Evolutionary conservation across 2,797 vertebrate species (phyloP).

Genomic region (Syngnathus acus): DNA sequence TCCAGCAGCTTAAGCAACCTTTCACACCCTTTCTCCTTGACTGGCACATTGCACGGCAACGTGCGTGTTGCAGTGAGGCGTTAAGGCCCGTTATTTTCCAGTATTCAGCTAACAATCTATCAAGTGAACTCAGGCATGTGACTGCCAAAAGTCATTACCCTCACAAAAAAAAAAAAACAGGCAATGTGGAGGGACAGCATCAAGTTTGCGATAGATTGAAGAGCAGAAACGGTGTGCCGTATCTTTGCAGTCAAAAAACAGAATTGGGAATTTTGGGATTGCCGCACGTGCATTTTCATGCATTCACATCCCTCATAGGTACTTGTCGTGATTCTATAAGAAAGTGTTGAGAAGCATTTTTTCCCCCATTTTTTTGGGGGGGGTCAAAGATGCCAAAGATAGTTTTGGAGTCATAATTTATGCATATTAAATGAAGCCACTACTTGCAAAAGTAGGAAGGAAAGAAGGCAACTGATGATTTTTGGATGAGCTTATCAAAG

Average conservation of each 20-base stretch:
- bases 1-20: constrained; percentile 24
- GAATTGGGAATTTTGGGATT: no score
- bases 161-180: constrained; percentile 19
- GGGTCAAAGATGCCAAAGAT: no score
- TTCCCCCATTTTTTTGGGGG: no score
- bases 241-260: no score
- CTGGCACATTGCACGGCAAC: constrained; percentile 6
- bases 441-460: not conserved
- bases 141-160: constrained; percentile 37
- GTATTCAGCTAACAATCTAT: constrained; percentile 66
- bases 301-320: no score
- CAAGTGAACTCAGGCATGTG: constrained; percentile 59
- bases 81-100: constrained; percentile 53
- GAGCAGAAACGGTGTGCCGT: not conserved
- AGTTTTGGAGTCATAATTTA: no score
- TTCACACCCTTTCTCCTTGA: constrained; percentile 44
- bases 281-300: no score
- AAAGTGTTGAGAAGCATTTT: no score
- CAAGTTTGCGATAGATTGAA: constrained; percentile 2
- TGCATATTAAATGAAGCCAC: no score
- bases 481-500: not conserved
- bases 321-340: no score
- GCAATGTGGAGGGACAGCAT: constrained; percentile 11
- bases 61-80: not conserved
- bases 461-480: not conserved